Conservation (phyloP, 2,113 vertebrate species). For the Odobenus rosmarus region DNA sequence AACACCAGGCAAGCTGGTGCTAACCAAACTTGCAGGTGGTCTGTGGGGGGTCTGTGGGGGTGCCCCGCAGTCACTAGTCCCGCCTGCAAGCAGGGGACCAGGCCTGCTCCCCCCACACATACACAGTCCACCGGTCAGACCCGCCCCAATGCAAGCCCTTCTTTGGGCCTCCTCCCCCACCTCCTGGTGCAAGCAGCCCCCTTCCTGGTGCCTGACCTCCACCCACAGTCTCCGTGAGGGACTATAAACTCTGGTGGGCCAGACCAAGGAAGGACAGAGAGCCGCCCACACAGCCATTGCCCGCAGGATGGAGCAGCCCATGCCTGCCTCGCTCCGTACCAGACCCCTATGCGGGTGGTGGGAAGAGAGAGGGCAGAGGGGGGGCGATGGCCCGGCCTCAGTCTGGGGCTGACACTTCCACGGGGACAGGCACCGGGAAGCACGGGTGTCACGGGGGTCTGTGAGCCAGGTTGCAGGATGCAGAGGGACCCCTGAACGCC, state of each 20-base stretch:
- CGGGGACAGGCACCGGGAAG: neutral
- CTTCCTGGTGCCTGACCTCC: rapidly evolving
- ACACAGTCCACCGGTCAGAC: too few species aligned
- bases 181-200: too few species aligned
- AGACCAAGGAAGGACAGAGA: neutral
- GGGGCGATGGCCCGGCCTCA: rapidly evolving
- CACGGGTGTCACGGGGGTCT: rapidly evolving
- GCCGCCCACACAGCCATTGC: rapidly evolving
- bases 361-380: neutral
- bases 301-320: rapidly evolving
- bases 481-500: rapidly evolving
- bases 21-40: rapidly evolving
- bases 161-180: neutral
- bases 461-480: rapidly evolving
- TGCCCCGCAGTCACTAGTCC: rapidly evolving
- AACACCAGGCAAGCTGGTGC: rapidly evolving
- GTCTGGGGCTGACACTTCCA: rapidly evolving
- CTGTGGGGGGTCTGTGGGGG: neutral
- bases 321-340: rapidly evolving
- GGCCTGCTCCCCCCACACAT: rapidly evolving
- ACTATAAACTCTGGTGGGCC: rapidly evolving
- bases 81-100: too few species aligned
- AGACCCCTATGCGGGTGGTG: rapidly evolving
- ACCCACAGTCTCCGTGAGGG: too few species aligned
- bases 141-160: neutral